These are phyloP conservation scores for Peromyscus polionotus DNA, from an alignment of 2,113 vertebrate genomes.

Conservation along the genomic window DNA sequence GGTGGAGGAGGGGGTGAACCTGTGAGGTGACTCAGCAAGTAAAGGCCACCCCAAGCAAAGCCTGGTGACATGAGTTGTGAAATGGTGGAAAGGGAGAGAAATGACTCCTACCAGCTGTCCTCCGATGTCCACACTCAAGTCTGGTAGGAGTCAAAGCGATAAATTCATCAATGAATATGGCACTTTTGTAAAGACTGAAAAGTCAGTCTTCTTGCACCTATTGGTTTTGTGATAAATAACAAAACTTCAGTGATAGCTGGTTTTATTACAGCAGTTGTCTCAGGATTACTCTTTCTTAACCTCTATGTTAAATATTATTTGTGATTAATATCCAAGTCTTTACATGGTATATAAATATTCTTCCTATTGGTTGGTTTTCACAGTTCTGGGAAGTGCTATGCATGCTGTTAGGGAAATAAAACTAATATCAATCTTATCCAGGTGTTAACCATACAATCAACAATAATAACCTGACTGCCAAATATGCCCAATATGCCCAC, in stretches of 20 bases:
- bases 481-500: neutral
- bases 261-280: neutral
- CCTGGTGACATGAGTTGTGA: neutral
- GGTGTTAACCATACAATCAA: neutral
- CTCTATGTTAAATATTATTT: neutral
- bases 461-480: neutral
- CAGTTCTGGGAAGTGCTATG: neutral
- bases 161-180: neutral
- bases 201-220: neutral
- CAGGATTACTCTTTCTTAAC: neutral
- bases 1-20: accelerated
- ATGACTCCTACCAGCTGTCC: neutral
- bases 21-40: too few species aligned
- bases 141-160: too few species aligned
- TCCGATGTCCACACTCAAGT: neutral
- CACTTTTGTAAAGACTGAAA: neutral
- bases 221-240: neutral
- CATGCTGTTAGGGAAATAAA: neutral
- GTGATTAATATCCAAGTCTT: neutral
- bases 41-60: neutral
- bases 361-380: neutral
- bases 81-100: neutral
- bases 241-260: neutral
- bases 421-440: neutral
- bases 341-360: neutral